Percentiles rank a stretch among this genome's conserved stretches.
Evolutionary conservation across 53 echinoderm and acorn worm genomes (phyloP).

Genomic region (Pentamera pediparva): DNA sequence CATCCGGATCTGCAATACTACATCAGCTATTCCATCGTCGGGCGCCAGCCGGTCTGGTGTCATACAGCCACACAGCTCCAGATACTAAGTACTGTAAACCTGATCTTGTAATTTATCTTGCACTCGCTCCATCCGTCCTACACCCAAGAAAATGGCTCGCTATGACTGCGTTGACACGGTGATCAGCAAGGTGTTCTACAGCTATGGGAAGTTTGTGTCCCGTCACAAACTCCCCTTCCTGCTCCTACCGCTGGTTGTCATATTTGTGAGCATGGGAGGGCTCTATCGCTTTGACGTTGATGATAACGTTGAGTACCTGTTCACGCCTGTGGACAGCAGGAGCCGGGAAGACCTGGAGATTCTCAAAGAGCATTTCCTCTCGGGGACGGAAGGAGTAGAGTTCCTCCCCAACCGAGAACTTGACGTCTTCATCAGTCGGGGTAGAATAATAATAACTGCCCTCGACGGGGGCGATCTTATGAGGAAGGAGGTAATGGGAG

Average conservation of each 20-base stretch:
- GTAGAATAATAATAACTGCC: constrained; percentile 63
- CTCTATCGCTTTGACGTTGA: constrained; percentile 59
- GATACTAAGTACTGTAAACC: too few species aligned
- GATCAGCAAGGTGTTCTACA: constrained; percentile 70
- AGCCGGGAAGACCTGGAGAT: constrained; percentile 56
- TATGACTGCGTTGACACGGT: constrained; percentile 68
- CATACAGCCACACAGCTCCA: too few species aligned
- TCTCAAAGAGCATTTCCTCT: constrained; percentile 49
- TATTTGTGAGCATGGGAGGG: constrained; percentile 59
- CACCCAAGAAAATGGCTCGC: constrained; percentile 55
- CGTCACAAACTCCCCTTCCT: constrained; percentile 70
- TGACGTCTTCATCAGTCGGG: constrained; percentile 65
- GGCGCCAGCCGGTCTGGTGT: too few species aligned
- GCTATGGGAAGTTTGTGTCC: constrained; percentile 64
- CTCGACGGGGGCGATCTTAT: constrained; percentile 62
- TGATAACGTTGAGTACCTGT: constrained; percentile 84
- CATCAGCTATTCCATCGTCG: too few species aligned
- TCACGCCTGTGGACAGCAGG: constrained; percentile 71
- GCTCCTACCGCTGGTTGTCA: constrained; percentile 57
- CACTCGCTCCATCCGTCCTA: background rate
- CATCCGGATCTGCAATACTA: too few species aligned
- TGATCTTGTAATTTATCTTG: background rate
- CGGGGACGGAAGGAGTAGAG: constrained; percentile 72
- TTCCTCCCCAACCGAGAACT: constrained; percentile 81
- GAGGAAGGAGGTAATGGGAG: constrained; percentile 55